Conservation (phyloP, 2,888 invertebrate species). For the Eupsilia transversa region DNA sequence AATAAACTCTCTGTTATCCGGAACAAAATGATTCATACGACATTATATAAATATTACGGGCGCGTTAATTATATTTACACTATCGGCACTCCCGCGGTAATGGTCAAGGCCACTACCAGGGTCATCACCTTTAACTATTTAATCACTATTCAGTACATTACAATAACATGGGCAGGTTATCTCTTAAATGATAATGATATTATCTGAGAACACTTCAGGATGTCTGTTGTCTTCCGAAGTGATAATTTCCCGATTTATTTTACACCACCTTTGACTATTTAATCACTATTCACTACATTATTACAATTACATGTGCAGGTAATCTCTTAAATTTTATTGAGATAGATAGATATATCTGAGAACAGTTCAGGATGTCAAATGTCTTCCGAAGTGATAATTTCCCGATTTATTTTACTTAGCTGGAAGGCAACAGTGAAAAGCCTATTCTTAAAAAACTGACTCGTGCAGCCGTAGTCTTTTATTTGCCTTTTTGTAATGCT, state of each 20-base stretch:
- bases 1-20: slow-evolving; percentile 55
- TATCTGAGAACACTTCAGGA: neutral
- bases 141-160: slow-evolving; percentile 22
- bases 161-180: slow-evolving; percentile 41
- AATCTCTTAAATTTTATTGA: slow-evolving; percentile 11
- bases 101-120: slow-evolving; percentile 55
- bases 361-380: neutral
- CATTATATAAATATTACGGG: slow-evolving; percentile 54
- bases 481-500: slow-evolving; percentile 25
- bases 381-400: neutral
- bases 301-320: slow-evolving; percentile 38
- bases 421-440: neutral
- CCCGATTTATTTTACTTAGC: neutral
- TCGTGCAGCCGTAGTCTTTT: slow-evolving; percentile 21
- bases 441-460: slow-evolving; percentile 10
- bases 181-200: slow-evolving; percentile 1
- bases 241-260: neutral
- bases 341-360: neutral
- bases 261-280: slow-evolving; percentile 38
- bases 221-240: neutral
- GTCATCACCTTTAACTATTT: slow-evolving; percentile 45
- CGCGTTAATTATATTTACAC: slow-evolving; percentile 57
- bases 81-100: slow-evolving; percentile 56
- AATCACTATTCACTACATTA: slow-evolving; percentile 24
- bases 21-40: slow-evolving; percentile 60